A percentile compares a stretch with the other conserved stretches of the same genome.
These are phyloP conservation scores for Heliocidaris tuberculata DNA, from an alignment of 35 echinoderm and acorn worm species.

Conservation along the genomic window DNA sequence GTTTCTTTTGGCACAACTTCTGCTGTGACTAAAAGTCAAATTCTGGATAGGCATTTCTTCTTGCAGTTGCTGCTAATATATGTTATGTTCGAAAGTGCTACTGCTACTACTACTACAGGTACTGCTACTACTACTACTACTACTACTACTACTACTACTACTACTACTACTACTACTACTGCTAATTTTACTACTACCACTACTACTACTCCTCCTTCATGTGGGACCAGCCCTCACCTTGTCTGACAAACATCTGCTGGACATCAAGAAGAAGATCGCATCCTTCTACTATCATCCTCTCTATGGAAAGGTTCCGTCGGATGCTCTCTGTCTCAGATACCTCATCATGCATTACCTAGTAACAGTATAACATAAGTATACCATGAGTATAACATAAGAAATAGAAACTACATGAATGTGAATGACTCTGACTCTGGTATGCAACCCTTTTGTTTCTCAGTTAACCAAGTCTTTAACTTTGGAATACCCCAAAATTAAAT, in stretches of 20 bases:
- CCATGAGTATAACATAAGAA: neutral
- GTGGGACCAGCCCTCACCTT: slow-evolving; percentile 55
- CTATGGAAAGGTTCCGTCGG: slow-evolving; percentile 91
- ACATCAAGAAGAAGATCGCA: slow-evolving; percentile 98
- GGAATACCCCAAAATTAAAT: too few relatives aligned
- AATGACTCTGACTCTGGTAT: too few relatives aligned
- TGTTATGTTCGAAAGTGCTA: too few relatives aligned
- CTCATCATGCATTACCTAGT: slow-evolving; percentile 97
- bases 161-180: slow-evolving; percentile 33
- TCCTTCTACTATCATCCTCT: slow-evolving; percentile 96
- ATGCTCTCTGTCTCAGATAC: slow-evolving; percentile 99
- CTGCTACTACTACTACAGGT: neutral
- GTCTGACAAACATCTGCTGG: slow-evolving; percentile 96
- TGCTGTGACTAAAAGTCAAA: too few relatives aligned
- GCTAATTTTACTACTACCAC: neutral
- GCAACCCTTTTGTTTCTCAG: too few relatives aligned
- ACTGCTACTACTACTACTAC: slow-evolving; percentile 24
- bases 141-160: slow-evolving; percentile 22
- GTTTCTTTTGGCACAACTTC: too few relatives aligned
- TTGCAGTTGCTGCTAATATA: too few relatives aligned
- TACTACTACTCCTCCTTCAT: too few relatives aligned
- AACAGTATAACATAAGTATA: neutral
- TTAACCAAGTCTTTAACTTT: too few relatives aligned
- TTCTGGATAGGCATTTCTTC: too few relatives aligned
- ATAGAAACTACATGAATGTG: neutral